Conservation (phyloP, 2,888 invertebrate species). For the Xylota segnis region DNA sequence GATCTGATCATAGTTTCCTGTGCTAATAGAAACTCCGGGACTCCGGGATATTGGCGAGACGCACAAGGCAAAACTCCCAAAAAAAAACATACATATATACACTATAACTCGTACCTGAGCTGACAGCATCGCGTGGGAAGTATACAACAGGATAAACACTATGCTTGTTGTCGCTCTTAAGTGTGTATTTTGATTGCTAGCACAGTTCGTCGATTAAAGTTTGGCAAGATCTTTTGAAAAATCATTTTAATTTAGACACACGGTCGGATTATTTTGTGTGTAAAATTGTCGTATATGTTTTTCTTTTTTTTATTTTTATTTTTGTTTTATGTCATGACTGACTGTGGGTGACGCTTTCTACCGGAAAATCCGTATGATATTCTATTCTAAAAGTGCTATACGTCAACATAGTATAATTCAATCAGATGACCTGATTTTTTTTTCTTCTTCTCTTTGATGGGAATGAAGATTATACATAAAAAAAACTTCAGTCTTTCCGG, state of each 20-base stretch:
- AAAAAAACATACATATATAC: not conserved
- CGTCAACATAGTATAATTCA: constrained; percentile 48
- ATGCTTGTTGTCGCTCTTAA: constrained; percentile 39
- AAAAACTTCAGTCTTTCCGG: constrained; percentile 13
- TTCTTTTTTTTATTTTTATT: constrained; percentile 44
- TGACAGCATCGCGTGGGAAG: constrained; percentile 68
- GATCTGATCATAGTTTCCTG: constrained; percentile 11
- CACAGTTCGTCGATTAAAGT: constrained; percentile 62
- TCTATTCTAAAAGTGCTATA: constrained; percentile 45
- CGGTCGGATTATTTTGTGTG: constrained; percentile 51
- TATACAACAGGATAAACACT: constrained; percentile 28
- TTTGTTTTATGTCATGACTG: constrained; percentile 59
- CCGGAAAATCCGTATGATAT: constrained; percentile 43
- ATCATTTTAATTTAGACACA: constrained; percentile 65
- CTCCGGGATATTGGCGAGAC: constrained; percentile 2
- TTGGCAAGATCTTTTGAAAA: constrained; percentile 71
- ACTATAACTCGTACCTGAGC: constrained; percentile 45
- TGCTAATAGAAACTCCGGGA: constrained; percentile 1
- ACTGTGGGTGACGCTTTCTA: constrained; percentile 53
- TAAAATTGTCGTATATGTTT: constrained; percentile 48
- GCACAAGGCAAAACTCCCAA: constrained; percentile 9
- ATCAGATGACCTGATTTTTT: constrained; percentile 68
- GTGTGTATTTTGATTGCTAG: constrained; percentile 65
- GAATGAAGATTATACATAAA: constrained; percentile 14
- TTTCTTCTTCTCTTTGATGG: constrained; percentile 42